Conservation (phyloP, 2,797 vertebrate species). For the Esox masquinongy region DNA sequence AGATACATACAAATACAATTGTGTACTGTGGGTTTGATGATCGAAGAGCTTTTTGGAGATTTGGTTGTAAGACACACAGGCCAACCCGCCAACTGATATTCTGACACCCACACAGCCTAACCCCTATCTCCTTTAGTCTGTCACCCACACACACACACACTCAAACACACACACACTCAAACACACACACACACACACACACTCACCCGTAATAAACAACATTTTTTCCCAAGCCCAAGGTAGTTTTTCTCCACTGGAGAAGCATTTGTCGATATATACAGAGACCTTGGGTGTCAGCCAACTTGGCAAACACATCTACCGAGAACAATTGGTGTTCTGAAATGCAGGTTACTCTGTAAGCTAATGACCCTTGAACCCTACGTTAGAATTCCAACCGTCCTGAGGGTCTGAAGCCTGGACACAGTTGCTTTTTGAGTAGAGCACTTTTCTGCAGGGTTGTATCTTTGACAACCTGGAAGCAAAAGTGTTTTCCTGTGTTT, state of each 20-base stretch:
- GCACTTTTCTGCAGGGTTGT: neutral
- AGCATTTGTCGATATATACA: conserved; percentile 33
- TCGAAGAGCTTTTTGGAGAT: neutral
- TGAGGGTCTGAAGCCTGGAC: neutral
- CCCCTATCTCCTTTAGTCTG: neutral
- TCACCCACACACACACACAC: neutral
- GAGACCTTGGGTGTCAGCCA: conserved; percentile 36
- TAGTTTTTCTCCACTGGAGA: conserved; percentile 22
- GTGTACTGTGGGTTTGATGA: neutral
- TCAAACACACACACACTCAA: neutral
- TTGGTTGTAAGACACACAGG: neutral
- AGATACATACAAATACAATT: conserved; percentile 23
- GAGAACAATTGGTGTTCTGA: conserved; percentile 23
- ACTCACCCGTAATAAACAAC: neutral
- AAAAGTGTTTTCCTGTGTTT: neutral
- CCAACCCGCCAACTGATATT: neutral
- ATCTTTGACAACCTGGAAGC: neutral
- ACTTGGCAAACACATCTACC: conserved; percentile 20
- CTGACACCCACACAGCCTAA: neutral
- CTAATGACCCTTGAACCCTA: conserved; percentile 7
- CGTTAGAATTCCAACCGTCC: conserved; percentile 13
- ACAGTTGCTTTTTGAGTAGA: neutral
- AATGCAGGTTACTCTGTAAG: conserved; percentile 22
- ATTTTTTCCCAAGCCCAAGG: conserved; percentile 12
- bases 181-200: neutral